Evolutionary conservation across 2,113 vertebrate species (phyloP).

Genomic region (Clarias macrocephalus): DNA sequence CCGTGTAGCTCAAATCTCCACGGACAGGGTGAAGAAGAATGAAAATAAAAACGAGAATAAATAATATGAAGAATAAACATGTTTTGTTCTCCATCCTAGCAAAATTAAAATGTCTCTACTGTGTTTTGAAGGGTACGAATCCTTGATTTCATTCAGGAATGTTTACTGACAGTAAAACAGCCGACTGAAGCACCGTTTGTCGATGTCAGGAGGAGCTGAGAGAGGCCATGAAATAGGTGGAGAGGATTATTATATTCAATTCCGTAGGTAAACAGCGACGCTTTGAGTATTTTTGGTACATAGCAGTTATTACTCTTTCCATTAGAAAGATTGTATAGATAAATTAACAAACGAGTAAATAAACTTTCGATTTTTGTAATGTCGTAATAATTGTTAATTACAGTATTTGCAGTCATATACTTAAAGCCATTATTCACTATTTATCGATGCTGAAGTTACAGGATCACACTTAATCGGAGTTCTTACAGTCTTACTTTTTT

Average conservation of each 20-base stretch:
- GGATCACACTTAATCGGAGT: no score
- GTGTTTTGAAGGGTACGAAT: no score
- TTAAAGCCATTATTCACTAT: no score
- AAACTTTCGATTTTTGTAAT: neutral
- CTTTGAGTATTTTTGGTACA: constrained; percentile 30
- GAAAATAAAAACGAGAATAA: neutral
- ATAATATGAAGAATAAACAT: neutral
- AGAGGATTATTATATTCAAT: neutral
- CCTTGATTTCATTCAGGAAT: neutral
- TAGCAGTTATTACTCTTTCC: neutral
- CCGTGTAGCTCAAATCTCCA: constrained; percentile 52
- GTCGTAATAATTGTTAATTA: no score
- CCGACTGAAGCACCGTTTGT: neutral
- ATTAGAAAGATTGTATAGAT: accelerated
- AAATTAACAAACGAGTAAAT: neutral
- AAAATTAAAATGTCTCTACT: neutral
- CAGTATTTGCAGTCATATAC: no score
- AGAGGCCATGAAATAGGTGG: constrained; percentile 13
- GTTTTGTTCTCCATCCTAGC: neutral
- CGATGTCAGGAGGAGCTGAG: neutral
- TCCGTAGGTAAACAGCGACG: constrained; percentile 44
- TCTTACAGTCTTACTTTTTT: no score
- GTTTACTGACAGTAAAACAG: neutral
- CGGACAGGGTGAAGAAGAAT: neutral
- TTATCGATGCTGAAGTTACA: no score